Evolutionary conservation across 2,888 invertebrate species (phyloP), one percentile per base, ranked within the genome.

Genomic region (Hermaeophaga mercurialis): DNA sequence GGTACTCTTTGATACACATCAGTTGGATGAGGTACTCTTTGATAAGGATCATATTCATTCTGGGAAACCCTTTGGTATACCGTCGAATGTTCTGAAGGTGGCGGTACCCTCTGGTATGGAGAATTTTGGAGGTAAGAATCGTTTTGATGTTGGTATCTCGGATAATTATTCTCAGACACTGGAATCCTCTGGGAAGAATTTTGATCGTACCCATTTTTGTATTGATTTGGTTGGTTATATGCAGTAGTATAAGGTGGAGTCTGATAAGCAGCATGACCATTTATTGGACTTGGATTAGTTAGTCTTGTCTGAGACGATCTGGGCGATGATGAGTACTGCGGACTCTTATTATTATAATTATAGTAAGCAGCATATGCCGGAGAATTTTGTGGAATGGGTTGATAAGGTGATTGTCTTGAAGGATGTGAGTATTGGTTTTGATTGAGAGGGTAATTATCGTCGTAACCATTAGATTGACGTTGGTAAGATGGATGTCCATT

Each of bases 1-100:
- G 66, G 67, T 72, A 73, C 63, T 54, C 77, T 63, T 61, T 75
- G 71, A 71, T 80, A 71, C 8, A 60, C 49, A 22, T 65, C 67
- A 14, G 43, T 18, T 15, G 59, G 46, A 11, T 54, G 46, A 6
- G 60, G 60, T 36, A 72, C 68, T 47, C 69, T 61, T 60, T 73
- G 73, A 63, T 73, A 73, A n/a, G 66, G 67, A 49, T 66, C 66
- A 4, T 56, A 61, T 34, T 64, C 63, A 26, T 38, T 53, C n/a
- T 17, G 22, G 14, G 45, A 54, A 5, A 55, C 12, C 18, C 59
- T 39, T 15, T 36, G 41, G 14, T 58, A 57, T 11, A 18, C 36
- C 8, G 34, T 17, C 57, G 59, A 52, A 60, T 70, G 65, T 31
- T 59, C 62, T n/a, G 50, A 39, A 28, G 58, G 56, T n/a, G 50